A percentile compares a stretch with the other conserved stretches of the same genome.
These are phyloP conservation scores for roundworm (Caenorhabditis elegans) DNA, from an alignment of 1,140 invertebrate species.

Conservation along the genomic window DNA sequence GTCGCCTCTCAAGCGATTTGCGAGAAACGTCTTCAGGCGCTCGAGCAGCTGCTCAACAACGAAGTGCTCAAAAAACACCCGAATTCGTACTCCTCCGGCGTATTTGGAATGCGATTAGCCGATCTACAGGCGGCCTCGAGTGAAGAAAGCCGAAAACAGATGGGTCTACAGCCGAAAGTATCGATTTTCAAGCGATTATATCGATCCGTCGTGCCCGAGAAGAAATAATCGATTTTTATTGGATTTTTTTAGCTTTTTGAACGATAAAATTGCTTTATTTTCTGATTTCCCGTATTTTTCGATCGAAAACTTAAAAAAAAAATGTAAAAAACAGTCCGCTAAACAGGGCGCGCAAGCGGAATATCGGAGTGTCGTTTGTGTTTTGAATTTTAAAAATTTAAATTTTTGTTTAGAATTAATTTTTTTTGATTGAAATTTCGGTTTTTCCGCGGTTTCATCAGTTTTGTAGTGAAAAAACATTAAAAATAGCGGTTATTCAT, in stretches of 20 bases:
- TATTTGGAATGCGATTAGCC: constrained; percentile 12
- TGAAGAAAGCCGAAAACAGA: constrained; percentile 14
- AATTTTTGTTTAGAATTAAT: no score
- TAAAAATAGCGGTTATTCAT: no score
- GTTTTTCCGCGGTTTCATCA: no score
- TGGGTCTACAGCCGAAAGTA: background rate
- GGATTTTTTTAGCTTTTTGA: background rate
- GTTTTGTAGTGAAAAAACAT: no score
- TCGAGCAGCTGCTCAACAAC: constrained; percentile 19
- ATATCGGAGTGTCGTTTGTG: no score
- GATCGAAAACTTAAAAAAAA: no score
- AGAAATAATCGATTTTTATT: background rate
- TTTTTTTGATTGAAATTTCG: no score
- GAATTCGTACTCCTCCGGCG: constrained; percentile 29
- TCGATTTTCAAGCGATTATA: background rate
- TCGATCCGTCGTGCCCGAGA: background rate
- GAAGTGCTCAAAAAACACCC: constrained; percentile 11
- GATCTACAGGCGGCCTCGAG: background rate
- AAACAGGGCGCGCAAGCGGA: no score
- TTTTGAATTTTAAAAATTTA: no score
- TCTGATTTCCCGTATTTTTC: no score
- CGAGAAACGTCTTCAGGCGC: constrained; percentile 24
- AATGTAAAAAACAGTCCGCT: no score
- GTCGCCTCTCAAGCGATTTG: background rate
- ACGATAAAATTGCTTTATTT: no score